Evolutionary conservation across 2,888 invertebrate genomes (phyloP).

Genomic region (Orchesellides sinensis): DNA sequence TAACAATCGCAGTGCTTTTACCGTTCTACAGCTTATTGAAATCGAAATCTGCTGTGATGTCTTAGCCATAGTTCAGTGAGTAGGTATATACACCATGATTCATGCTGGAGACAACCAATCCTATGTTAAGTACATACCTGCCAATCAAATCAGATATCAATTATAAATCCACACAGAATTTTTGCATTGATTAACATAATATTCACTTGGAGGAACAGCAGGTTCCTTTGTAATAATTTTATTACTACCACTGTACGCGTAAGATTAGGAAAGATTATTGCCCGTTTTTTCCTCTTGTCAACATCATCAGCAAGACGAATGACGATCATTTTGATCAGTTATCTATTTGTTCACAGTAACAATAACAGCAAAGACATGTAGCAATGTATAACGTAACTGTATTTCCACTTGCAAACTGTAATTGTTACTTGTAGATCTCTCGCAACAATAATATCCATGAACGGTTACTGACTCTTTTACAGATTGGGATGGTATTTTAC

Average conservation of each 20-base stretch:
- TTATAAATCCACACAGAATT: background rate
- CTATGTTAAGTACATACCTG: constrained; percentile 23
- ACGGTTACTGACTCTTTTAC: background rate
- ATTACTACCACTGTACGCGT: background rate
- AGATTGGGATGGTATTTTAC: too few relatives aligned
- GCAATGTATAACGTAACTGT: background rate
- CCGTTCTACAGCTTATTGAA: too few relatives aligned
- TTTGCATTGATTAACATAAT: constrained; percentile 12
- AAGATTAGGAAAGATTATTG: background rate
- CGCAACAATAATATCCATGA: background rate
- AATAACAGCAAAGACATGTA: background rate
- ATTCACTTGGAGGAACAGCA: constrained; percentile 5
- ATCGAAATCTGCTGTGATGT: too few relatives aligned
- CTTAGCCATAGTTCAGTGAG: too few relatives aligned
- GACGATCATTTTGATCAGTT: background rate
- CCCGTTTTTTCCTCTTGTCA: constrained; percentile 5
- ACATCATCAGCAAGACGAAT: background rate
- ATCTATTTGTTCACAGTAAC: background rate
- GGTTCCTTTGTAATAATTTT: background rate
- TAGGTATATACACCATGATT: too few relatives aligned
- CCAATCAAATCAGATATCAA: constrained; percentile 49
- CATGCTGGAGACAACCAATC: too few relatives aligned
- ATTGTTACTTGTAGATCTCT: too few relatives aligned
- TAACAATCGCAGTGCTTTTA: too few relatives aligned
- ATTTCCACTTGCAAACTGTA: background rate